Evolutionary conservation across 2,888 invertebrate genomes (phyloP).

Genomic region (Acleris cristana): DNA sequence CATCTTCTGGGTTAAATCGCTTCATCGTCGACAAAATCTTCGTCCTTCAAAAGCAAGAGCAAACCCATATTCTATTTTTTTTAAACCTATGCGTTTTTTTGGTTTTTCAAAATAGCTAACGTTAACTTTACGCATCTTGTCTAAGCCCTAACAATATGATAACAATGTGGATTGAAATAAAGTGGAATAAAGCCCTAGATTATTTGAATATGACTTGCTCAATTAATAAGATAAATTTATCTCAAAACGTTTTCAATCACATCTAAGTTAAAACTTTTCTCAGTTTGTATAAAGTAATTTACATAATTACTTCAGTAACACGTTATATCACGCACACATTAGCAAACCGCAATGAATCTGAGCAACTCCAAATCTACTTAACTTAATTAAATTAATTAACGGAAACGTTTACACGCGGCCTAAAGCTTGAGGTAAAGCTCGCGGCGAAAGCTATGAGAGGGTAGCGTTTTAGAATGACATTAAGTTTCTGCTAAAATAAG

Average conservation of each 20-base stretch:
- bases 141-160: no score
- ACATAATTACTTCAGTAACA: slow-evolving; percentile 10
- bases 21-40: no score
- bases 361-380: slow-evolving; percentile 28
- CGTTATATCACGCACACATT: slow-evolving; percentile 1
- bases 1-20: no score
- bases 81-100: no score
- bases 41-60: no score
- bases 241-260: background rate
- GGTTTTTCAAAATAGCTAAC: no score
- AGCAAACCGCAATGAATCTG: slow-evolving; percentile 27
- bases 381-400: slow-evolving; percentile 37
- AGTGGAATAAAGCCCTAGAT: background rate
- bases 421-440: slow-evolving; percentile 28
- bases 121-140: no score
- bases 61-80: no score
- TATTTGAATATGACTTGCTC: background rate
- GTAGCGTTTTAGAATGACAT: background rate
- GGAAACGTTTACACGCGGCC: slow-evolving; percentile 31
- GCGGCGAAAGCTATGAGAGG: slow-evolving; percentile 3
- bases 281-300: slow-evolving; percentile 1
- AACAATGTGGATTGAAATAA: no score
- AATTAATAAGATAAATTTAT: background rate
- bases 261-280: background rate
- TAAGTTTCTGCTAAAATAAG: background rate